Evolutionary conservation across 2,113 vertebrate species (phyloP), one percentile per base, ranked within the genome.

Genomic region (Oryzias celebensis): DNA sequence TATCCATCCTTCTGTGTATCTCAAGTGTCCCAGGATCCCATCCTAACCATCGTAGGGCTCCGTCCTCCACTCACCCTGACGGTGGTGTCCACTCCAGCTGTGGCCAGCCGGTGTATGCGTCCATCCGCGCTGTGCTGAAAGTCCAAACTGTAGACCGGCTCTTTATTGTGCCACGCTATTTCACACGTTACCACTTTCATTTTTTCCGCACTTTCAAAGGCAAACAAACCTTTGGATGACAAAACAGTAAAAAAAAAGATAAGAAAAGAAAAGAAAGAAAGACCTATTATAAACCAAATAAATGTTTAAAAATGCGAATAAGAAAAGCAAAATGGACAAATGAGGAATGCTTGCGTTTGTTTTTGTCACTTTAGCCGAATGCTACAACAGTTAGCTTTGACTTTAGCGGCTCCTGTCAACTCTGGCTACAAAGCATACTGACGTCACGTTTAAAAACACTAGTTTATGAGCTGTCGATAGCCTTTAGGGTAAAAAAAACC

Each of bases 161-260:
- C 96, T 74, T 97, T 98, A 71, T 98, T 98, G 66, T 99, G 97
- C 97, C 97, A 99, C 0, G 93, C 95, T 20, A 99, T 98, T 57
- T 98, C 97, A 85, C 96, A 97, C 0, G 97, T 99, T 73, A 97
- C 93, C 51, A 99, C 94, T 85, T 98, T 99, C 97, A 99, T 99
- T 43, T 71, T 14, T 18, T 14, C 26, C n/a, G 7, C 13, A n/a
- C 17, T 28, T 28, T 22, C 18, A 14, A n/a, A 24, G 42, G 42
- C 52, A 4, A 10, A 60, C 46, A 4, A 10, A 60, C 43, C 24
- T 65, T 7, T 2, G 5, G 48, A 16, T 44, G 10, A 28, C 51
- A 36, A 58, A 7, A 52, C 2, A 4, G 14, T 14, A 7, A 16
- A 7, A 17, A 7, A 47, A 48, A 15, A 4, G 17, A 42, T 2